These are phyloP conservation scores for Alcedo quadribrachys DNA, from an alignment of 2,797 vertebrate species.

Conservation along the genomic window DNA sequence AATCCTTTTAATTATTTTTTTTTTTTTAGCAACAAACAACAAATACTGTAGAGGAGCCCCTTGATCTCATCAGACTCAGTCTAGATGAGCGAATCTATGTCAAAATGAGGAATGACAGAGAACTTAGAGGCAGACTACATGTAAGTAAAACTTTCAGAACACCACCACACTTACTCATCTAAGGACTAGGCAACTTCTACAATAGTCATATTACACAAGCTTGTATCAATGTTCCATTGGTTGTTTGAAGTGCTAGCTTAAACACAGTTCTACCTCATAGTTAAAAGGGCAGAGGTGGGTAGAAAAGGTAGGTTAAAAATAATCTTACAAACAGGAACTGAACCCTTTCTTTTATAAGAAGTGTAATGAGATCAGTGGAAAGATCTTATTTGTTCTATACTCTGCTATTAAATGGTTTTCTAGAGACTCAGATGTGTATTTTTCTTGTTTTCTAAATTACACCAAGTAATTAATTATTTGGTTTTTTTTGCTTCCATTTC, in stretches of 20 bases:
- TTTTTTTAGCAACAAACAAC: conserved; percentile 88
- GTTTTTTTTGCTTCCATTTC: not conserved
- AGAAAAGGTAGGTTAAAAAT: not conserved
- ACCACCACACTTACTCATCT: not conserved
- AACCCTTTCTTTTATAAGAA: not conserved
- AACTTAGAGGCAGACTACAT: conserved; percentile 93
- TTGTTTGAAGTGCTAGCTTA: not conserved
- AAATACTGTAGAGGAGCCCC: conserved; percentile 96
- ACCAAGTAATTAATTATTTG: not conserved
- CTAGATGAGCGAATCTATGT: conserved; percentile 97
- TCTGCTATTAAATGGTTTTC: not conserved
- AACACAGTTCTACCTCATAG: not conserved
- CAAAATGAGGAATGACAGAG: conserved; percentile 98
- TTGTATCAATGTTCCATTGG: not conserved
- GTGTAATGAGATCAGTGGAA: not conserved
- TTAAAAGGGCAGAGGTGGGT: not conserved
- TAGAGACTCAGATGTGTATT: not conserved
- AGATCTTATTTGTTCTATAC: not conserved
- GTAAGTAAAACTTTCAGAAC: conserved; percentile 75
- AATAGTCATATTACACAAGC: not conserved
- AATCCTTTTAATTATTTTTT: not conserved
- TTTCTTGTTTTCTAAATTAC: not conserved
- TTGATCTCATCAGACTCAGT: conserved; percentile 96
- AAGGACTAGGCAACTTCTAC: not conserved
- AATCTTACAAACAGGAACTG: not conserved